Base-by-base conservation (phyloP, 2,888 invertebrate species). In the Physocephala rufipes region DNA sequence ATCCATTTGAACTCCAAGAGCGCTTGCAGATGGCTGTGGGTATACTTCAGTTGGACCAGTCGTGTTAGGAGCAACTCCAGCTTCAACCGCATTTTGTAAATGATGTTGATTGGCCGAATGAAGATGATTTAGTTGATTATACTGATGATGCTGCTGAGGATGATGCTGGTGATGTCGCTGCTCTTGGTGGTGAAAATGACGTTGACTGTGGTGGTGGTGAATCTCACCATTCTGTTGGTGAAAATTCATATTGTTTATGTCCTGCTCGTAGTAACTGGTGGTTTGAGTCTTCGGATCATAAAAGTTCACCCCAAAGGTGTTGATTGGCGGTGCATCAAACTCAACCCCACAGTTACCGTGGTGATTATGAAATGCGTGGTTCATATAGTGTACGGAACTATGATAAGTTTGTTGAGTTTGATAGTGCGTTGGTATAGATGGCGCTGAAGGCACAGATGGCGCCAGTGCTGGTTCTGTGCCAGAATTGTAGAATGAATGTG, bases 1-100 rank as follows among this genome's bases (percentile, higher is more conserved):
- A 65, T 84, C 84, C 79, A 84, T 83, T 70, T 83, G 84, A 61
- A 83, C 76, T 0, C 83, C 83, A 9, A 83, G 78, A 0, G 83
- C 81, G 45, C 81, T 82, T 16, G 76, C 78, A 19, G 73, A 75
- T 0, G 77, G 76, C 21, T 76, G 74, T 62, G 75, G 73, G 55
- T 70, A 63, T 2, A 24, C 47, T 15, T 63, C 63, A 13, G 13
- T 30, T 21, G 15, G 45, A 70, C 47, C n/a, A 51, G 28, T 26
- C 45, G 47, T n/a, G 58, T 47, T 19, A 26, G 73, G 45, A 45
- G 80, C 77, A 77, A 77, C 74, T 79, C 80, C 67, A 78, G 80
- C 9, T 36, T 36, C 77, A 77, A 77, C 74, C 78, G 81, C 67
- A 78, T 80, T 36, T 36, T 36, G 36, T 36, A 36, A 36, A 67